phyloP scores from a whole-genome alignment of 1,140 invertebrate species.

The Drosophila pseudoobscura region DNA sequence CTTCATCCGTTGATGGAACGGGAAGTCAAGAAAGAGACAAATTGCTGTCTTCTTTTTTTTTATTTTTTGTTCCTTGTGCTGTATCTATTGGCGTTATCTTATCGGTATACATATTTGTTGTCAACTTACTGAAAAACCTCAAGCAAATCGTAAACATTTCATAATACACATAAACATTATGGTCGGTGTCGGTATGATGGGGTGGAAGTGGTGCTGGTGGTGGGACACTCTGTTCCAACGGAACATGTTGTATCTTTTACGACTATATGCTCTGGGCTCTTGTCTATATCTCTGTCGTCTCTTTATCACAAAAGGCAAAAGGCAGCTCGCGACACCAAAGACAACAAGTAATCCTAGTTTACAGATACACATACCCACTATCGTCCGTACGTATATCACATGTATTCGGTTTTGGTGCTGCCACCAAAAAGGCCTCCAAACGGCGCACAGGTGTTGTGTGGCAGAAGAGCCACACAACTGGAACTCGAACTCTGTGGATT shows the following conservation, averaged over 20 bases:
- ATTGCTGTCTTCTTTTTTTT: constrained; percentile 29
- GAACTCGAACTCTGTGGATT: constrained; percentile 16
- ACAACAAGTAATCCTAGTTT: constrained; percentile 76
- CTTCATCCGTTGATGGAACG: too few relatives aligned
- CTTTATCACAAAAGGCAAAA: constrained; percentile 46
- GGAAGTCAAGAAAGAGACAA: constrained; percentile 27
- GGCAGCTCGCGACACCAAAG: constrained; percentile 46
- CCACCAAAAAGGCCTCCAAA: constrained; percentile 29
- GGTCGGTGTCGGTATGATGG: too few relatives aligned
- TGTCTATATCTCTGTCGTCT: constrained; percentile 63
- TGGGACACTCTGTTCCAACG: constrained; percentile 35
- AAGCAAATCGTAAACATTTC: constrained; percentile 81
- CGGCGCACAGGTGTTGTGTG: constrained; percentile 17
- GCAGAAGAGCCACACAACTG: constrained; percentile 7
- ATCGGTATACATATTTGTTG: constrained; percentile 74
- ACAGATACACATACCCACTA: constrained; percentile 35
- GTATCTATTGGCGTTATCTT: constrained; percentile 67
- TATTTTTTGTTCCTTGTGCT: constrained; percentile 7
- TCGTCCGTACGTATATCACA: not conserved
- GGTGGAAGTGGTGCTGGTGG: constrained; percentile 58
- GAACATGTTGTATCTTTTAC: constrained; percentile 72
- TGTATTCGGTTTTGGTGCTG: constrained; percentile 11
- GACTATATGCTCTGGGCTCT: constrained; percentile 28
- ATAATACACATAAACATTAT: constrained; percentile 72
- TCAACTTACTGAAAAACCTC: constrained; percentile 73